Evolutionary conservation across 64 coral and sea anemone species (phyloP).

Genomic region (Catalaphyllia jardinei): DNA sequence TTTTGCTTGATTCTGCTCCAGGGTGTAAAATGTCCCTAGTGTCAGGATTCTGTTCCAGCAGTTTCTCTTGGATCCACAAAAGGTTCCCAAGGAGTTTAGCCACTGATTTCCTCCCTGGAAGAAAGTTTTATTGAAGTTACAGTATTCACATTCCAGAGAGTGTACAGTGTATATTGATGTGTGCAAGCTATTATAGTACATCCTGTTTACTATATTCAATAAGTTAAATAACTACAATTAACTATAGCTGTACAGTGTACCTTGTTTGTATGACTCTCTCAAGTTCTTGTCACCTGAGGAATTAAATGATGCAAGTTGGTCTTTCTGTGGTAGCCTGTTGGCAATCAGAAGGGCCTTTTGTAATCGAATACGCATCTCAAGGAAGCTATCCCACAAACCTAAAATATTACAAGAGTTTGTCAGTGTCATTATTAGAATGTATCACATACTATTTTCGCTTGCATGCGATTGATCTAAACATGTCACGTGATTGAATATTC

Average conservation of each 20-base stretch:
- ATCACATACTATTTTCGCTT: too few relatives aligned
- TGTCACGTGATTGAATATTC: too few relatives aligned
- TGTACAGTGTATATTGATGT: too few relatives aligned
- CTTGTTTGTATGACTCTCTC: conserved; percentile 42
- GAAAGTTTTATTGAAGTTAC: background rate
- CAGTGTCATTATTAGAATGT: background rate
- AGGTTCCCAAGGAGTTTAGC: conserved; percentile 69
- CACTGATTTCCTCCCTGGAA: conserved; percentile 46
- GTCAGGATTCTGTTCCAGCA: conserved; percentile 81
- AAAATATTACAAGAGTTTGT: background rate
- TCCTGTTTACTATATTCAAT: too few relatives aligned
- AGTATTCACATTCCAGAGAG: too few relatives aligned
- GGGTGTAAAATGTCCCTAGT: conserved; percentile 58
- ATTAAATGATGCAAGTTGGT: conserved; percentile 37
- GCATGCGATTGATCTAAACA: too few relatives aligned
- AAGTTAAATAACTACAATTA: too few relatives aligned
- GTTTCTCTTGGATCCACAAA: conserved; percentile 64
- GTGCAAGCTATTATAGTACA: too few relatives aligned
- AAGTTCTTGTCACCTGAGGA: conserved; percentile 57
- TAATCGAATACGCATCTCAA: conserved; percentile 77
- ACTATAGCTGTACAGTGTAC: conserved; percentile 1
- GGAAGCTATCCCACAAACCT: conserved; percentile 92
- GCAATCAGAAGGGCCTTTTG: conserved; percentile 80
- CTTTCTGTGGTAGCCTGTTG: conserved; percentile 78
- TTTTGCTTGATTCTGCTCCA: conserved; percentile 31